Evolutionary conservation across 2,113 vertebrate species (phyloP), one percentile per base, ranked within the genome.

Genomic region (Sphaerodactylus townsendi): DNA sequence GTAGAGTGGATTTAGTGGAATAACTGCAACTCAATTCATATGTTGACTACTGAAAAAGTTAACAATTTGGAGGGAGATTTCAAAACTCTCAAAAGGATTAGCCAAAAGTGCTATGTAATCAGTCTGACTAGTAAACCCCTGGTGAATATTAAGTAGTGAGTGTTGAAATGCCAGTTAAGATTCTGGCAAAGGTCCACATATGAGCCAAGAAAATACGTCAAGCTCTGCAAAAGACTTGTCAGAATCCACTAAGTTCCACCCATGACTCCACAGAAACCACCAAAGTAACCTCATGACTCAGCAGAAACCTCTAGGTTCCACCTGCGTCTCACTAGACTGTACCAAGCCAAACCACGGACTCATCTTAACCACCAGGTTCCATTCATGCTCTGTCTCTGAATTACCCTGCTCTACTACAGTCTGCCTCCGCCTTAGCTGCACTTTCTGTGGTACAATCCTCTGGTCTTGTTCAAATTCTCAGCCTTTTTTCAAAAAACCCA

Each of bases 81-180:
- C 56, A 25, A 39, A 21, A 83, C 64, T 56, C 41, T 9, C 28
- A 62, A 11, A n/a, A 82, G 11, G 11, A 56, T 25, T 5, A 5
- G 25, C 41, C 33, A 46, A 48, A 66, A 19, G 15, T 30, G 10
- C 2, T 2, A 46, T 65, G 64, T 64, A 10, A 28, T 7, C 14
- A n/a, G 28, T 77, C n/a, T 59, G 75, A 39, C 35, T 2, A 30
- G 23, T 62, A 41, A 30, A 64, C 41, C 23, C 23, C 62, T 44
- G 5, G 10, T 10, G 44, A 86, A 88, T 87, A 90, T 84, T 53
- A 87, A 66, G 41, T 41, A 84, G 1, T 81, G 71, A 89, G 88
- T 84, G 69, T 65, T 65, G 75, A 5, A 88, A 65, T 33, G 28
- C 14, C 25, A 25, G 25, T 62, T 62, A 17, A 39, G 21, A 13